These are phyloP conservation scores for Mythimna vitellina DNA, from an alignment of 2,888 invertebrate species.

Conservation along the genomic window DNA sequence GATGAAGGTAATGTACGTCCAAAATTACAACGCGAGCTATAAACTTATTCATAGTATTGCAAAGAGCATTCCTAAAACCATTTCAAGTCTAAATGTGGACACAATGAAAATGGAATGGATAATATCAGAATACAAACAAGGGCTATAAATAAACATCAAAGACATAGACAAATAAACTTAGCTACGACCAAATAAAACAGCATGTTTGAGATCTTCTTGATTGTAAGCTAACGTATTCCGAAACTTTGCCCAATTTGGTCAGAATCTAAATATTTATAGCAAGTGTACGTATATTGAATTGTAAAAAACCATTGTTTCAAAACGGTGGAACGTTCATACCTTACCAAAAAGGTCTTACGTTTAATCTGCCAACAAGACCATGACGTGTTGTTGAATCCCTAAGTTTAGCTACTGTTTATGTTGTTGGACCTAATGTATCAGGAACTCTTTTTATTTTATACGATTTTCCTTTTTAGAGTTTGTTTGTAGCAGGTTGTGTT, in stretches of 20 bases:
- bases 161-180: neutral
- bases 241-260: conserved; percentile 42
- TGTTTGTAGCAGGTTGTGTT: neutral
- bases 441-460: neutral
- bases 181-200: neutral
- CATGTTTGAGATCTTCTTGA: neutral
- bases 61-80: neutral
- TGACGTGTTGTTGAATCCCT: neutral
- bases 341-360: conserved; percentile 5
- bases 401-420: neutral
- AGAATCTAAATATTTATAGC: conserved; percentile 59
- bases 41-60: neutral
- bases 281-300: conserved; percentile 54
- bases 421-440: neutral
- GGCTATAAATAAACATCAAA: conserved; percentile 1
- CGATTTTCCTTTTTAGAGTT: neutral
- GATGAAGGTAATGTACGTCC: no score
- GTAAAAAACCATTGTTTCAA: conserved; percentile 57
- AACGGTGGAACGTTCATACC: conserved; percentile 1
- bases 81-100: neutral
- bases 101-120: neutral
- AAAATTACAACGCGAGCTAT: neutral
- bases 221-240: conserved; percentile 14
- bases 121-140: conserved; percentile 21
- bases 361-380: neutral